These are phyloP conservation scores for Scolopax rusticola DNA, from an alignment of 2,797 vertebrate genomes.

Conservation along the genomic window DNA sequence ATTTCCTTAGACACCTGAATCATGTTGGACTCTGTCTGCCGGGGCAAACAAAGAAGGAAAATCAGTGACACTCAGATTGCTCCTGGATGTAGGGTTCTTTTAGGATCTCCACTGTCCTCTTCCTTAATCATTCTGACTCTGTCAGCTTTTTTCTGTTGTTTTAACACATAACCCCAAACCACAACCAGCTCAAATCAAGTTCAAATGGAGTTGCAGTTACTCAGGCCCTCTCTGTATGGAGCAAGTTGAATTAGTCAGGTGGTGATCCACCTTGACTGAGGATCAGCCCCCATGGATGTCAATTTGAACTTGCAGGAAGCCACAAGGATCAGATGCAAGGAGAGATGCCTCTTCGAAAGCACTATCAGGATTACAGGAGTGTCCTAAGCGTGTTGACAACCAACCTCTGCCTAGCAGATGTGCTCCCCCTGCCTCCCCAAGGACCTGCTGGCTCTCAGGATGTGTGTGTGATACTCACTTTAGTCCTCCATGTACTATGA, in stretches of 20 bases:
- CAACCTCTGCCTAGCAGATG: neutral
- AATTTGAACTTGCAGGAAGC: neutral
- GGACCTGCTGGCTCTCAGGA: neutral
- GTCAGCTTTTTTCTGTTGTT: neutral
- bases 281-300: neutral
- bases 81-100: neutral
- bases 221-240: neutral
- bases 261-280: neutral
- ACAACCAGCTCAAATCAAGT: neutral
- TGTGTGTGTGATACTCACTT: rapidly evolving
- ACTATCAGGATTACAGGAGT: neutral
- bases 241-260: neutral
- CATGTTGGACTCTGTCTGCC: neutral
- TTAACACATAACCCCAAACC: neutral
- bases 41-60: neutral
- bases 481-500: neutral
- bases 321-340: neutral
- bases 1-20: constrained; percentile 20
- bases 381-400: neutral
- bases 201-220: neutral
- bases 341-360: neutral
- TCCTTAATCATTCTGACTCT: neutral
- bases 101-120: neutral
- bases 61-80: neutral
- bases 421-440: neutral